Evolutionary conservation across 2,113 vertebrate species (phyloP).

Genomic region (Anarrhichthys ocellatus): DNA sequence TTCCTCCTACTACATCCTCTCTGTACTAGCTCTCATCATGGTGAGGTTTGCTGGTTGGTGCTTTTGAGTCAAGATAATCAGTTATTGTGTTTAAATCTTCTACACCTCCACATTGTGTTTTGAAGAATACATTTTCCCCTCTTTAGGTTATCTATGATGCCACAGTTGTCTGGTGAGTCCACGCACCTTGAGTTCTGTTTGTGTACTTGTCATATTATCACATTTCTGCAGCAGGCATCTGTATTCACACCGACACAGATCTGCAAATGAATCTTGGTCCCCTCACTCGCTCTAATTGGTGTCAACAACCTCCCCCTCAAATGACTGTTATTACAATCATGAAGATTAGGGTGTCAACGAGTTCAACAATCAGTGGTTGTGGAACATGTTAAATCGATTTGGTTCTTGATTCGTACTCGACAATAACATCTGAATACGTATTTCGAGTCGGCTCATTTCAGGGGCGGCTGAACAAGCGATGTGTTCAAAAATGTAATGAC

Average conservation of each 20-base stretch:
- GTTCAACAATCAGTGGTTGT: conserved; percentile 9
- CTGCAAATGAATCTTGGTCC: not conserved
- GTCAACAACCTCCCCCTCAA: conserved; percentile 11
- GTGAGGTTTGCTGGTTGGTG: conserved; percentile 63
- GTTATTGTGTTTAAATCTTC: not conserved
- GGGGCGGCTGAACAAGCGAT: not conserved
- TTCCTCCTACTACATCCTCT: conserved; percentile 83
- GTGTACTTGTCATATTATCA: not conserved
- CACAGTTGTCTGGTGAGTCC: conserved; percentile 83
- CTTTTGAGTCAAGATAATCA: not conserved
- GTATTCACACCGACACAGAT: conserved; percentile 7
- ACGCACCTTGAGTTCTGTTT: not conserved
- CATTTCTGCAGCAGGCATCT: not conserved
- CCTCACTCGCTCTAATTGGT: not conserved
- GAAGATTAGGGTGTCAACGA: not conserved
- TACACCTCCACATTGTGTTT: not conserved
- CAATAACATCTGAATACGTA: not conserved
- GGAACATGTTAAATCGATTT: not conserved
- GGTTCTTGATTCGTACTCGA: conserved; percentile 13
- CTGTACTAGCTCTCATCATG: conserved; percentile 84
- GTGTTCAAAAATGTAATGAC: not conserved
- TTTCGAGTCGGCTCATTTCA: conserved; percentile 1
- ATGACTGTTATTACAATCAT: conserved; percentile 32
- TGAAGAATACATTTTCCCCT: not conserved
- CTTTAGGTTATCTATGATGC: conserved; percentile 84